Conservation (phyloP, 2,113 vertebrate species). For the Crotalus viridis region DNA sequence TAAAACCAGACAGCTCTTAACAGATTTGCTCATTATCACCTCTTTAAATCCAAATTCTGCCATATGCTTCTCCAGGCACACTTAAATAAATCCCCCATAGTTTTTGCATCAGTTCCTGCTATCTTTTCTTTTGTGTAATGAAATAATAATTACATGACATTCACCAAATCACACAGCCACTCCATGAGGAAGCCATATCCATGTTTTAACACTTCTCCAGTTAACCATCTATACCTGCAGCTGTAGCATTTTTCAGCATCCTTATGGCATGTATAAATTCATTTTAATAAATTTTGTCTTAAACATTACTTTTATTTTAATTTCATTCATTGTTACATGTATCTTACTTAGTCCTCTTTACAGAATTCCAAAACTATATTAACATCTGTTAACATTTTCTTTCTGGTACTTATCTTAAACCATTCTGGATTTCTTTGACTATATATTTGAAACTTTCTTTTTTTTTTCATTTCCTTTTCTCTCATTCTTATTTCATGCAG, state of each 20-base stretch:
- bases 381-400: background rate
- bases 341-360: background rate
- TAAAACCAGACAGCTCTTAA: background rate
- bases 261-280: background rate
- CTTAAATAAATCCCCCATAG: background rate
- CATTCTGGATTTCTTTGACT: background rate
- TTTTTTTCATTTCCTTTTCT: background rate
- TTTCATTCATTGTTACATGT: background rate
- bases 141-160: background rate
- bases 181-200: background rate
- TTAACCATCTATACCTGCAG: background rate
- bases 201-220: background rate
- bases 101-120: background rate
- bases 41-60: background rate
- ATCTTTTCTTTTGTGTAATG: background rate
- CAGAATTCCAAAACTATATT: background rate
- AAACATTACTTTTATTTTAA: background rate
- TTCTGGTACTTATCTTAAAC: background rate
- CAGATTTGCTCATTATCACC: background rate
- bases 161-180: background rate
- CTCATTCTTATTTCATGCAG: background rate
- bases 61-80: background rate
- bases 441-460: background rate
- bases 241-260: background rate
- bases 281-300: background rate